Conservation (phyloP, 2,888 invertebrate genomes). For the Hermodice carunculata region DNA sequence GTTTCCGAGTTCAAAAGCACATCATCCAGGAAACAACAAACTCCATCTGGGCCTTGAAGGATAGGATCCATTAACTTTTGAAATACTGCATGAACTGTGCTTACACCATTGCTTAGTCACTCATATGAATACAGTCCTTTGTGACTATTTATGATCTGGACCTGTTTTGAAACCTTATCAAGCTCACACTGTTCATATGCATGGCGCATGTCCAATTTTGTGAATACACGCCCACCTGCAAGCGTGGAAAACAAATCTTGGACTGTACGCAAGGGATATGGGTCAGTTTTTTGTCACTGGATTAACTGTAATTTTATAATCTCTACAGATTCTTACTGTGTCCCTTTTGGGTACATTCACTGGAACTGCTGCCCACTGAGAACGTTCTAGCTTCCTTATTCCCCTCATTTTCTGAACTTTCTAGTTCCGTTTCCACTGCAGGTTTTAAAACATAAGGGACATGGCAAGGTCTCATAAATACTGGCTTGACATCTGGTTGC, state of each 20-base stretch:
- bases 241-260: background rate
- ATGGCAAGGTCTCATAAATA: background rate
- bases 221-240: background rate
- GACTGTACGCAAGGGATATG: background rate
- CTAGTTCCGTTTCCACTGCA: background rate
- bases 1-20: background rate
- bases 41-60: background rate
- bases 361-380: background rate
- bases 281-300: background rate
- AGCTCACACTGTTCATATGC: background rate
- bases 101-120: background rate
- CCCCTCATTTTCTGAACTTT: background rate
- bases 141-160: background rate
- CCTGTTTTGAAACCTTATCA: background rate
- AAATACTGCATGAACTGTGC: background rate
- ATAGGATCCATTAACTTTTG: background rate
- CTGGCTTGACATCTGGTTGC: background rate
- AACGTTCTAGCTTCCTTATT: background rate
- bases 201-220: background rate
- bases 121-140: background rate
- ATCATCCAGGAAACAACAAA: background rate
- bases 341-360: background rate
- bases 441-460: background rate
- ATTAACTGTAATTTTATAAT: background rate
- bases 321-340: background rate